These are phyloP conservation scores for Phyllotreta cruciferae DNA, from an alignment of 2,888 invertebrate genomes.

Conservation along the genomic window DNA sequence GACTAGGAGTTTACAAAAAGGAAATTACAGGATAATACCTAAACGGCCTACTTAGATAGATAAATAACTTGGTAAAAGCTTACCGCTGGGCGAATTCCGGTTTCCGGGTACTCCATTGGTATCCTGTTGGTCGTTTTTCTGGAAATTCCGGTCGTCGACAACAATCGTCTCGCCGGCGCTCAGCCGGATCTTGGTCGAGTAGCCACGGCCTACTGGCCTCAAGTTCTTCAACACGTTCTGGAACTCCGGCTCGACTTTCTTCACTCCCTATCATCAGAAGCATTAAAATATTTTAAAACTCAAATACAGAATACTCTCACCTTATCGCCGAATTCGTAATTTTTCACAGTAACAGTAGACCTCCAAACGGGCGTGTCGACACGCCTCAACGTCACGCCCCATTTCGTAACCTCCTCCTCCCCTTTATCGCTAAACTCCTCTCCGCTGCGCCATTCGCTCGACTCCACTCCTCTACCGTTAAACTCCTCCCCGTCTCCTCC, in stretches of 20 bases:
- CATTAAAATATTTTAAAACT: not conserved
- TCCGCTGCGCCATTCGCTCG: constrained; percentile 56
- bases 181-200: constrained; percentile 68
- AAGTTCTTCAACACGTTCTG: constrained; percentile 55
- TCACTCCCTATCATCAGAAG: constrained; percentile 11
- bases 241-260: constrained; percentile 50
- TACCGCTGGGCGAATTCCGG: too few relatives aligned
- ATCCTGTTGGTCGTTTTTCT: too few relatives aligned
- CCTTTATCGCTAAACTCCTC: constrained; percentile 40
- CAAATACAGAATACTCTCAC: not conserved
- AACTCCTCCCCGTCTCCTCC: too few relatives aligned
- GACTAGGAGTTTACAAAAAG: too few relatives aligned
- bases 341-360: constrained; percentile 59
- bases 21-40: too few relatives aligned
- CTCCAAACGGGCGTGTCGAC: constrained; percentile 59
- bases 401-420: constrained; percentile 52
- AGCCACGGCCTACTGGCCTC: constrained; percentile 60
- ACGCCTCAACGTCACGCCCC: constrained; percentile 64
- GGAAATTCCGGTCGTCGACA: constrained; percentile 53
- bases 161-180: constrained; percentile 60
- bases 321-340: constrained; percentile 49
- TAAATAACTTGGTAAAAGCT: not conserved
- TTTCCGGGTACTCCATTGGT: too few relatives aligned
- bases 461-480: constrained; percentile 55
- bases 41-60: too few relatives aligned